Evolutionary conservation across 2,113 vertebrate species (phyloP), one percentile per base, ranked within the genome.

Genomic region (Telmatochromis brachygnathus): DNA sequence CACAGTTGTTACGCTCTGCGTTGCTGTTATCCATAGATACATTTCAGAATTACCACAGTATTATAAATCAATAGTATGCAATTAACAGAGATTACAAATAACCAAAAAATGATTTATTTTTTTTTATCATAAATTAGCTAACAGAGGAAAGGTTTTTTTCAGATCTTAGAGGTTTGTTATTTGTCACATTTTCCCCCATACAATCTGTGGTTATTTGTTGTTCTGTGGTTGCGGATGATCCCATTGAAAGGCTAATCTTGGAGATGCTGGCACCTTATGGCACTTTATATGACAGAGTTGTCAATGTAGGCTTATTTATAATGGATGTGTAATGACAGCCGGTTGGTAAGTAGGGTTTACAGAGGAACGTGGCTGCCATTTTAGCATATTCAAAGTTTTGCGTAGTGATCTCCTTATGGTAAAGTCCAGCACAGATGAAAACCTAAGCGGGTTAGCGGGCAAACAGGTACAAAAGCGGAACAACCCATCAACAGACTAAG

Each of bases 401-500:
- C 17, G 10, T 37, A 37, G 60, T 65, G 60, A 37, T 65, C 6
- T 65, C 60, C 60, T 65, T 37, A 65, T n/a, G 17, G 10, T 30
- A 79, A 65, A 23, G 12, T 14, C 42, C 62, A 7, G 1, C 49
- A 80, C 45, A 51, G 6, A 15, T n/a, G 45, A 54, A 55, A 84
- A 75, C 79, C 26, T 68, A 5, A 73, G 37, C 45, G 90, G 56
- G 68, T 65, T 39, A 73, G 19, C 9, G 51, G 26, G 84, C 21
- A 75, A 60, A 75, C 73, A 53, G 55, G 49, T 53, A 86, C 28
- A 60, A 82, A 70, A 89, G 49, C 5, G 1, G 33, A 3, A 28
- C 30, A 42, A 65, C 79, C 47, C 26, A 7, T 83, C 79, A 84
- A 68, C 90, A 77, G 56, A 80, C 47, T 37, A 28, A 47, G 39